These are phyloP conservation scores for Diaperis boleti DNA, from an alignment of 2,888 invertebrate species.

Conservation along the genomic window DNA sequence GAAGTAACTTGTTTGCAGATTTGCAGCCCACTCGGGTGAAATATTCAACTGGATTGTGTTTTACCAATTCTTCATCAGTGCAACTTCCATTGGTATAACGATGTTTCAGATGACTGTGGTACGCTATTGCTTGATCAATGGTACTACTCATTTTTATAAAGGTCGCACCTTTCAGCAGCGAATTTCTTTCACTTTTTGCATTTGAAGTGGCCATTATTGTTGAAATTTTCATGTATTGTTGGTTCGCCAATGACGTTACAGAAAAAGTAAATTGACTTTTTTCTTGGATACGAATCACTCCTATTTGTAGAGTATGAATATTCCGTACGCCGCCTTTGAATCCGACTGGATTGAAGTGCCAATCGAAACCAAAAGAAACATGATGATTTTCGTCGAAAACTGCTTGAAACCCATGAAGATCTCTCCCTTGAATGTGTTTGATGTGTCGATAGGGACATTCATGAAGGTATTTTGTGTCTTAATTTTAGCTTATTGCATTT, in stretches of 20 bases:
- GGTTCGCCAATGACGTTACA: slow-evolving; percentile 23
- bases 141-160: neutral
- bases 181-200: slow-evolving; percentile 11
- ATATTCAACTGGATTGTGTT: slow-evolving; percentile 10
- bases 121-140: neutral
- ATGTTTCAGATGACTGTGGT: slow-evolving; percentile 4
- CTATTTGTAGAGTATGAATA: slow-evolving; percentile 6
- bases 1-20: neutral
- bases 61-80: slow-evolving; percentile 11
- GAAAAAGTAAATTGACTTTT: slow-evolving; percentile 1
- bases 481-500: too few relatives aligned
- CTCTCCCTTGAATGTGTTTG: neutral
- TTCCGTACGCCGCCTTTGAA: slow-evolving; percentile 4
- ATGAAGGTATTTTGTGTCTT: too few relatives aligned
- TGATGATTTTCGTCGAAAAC: neutral
- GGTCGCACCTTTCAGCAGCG: slow-evolving; percentile 12
- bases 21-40: neutral
- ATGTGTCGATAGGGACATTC: neutral
- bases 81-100: neutral
- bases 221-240: slow-evolving; percentile 31
- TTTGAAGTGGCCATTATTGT: slow-evolving; percentile 7
- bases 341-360: neutral
- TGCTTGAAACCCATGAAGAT: neutral
- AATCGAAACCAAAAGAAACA: neutral
- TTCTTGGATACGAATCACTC: too few relatives aligned